A percentile compares a stretch with the other conserved stretches of the same genome.
phyloP scores from a whole-genome alignment of 1,140 invertebrate genomes.

The Lepidurus apus region DNA sequence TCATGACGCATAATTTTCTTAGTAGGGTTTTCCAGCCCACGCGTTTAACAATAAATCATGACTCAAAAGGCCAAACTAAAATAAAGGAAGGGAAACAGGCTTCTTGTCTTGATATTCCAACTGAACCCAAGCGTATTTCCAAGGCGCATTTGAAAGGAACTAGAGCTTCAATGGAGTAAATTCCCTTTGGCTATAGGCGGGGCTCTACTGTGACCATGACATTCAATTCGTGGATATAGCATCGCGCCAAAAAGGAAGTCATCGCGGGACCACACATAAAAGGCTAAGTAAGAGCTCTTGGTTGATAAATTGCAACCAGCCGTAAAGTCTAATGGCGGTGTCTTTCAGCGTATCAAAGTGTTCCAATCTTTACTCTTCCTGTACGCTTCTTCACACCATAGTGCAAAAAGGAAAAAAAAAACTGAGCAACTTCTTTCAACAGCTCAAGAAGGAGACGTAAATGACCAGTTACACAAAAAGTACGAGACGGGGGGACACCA shows the following conservation, averaged over 20 bases:
- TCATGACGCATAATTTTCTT: neutral
- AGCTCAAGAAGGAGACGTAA: neutral
- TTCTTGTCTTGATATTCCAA: neutral
- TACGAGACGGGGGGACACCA: neutral
- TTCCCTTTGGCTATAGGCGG: neutral
- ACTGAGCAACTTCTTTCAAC: neutral
- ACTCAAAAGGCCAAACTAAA: neutral
- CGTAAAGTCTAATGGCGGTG: constrained; percentile 8
- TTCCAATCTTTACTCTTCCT: neutral
- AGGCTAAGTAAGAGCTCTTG: neutral
- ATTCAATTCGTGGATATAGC: neutral
- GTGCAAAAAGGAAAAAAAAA: neutral
- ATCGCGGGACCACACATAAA: neutral
- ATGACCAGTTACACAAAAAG: neutral
- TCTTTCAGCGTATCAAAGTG: neutral
- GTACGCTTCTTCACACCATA: neutral
- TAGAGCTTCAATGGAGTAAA: constrained; percentile 5
- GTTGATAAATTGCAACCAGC: constrained; percentile 6
- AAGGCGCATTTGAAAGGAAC: neutral
- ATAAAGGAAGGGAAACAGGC: neutral
- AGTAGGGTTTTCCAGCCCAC: neutral
- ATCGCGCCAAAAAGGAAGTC: constrained; percentile 6
- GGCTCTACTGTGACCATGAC: neutral
- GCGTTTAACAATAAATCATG: constrained; percentile 12
- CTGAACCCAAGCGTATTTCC: neutral